phyloP scores from a whole-genome alignment of 2,888 invertebrate species.

The Carterocephalus palaemon region DNA sequence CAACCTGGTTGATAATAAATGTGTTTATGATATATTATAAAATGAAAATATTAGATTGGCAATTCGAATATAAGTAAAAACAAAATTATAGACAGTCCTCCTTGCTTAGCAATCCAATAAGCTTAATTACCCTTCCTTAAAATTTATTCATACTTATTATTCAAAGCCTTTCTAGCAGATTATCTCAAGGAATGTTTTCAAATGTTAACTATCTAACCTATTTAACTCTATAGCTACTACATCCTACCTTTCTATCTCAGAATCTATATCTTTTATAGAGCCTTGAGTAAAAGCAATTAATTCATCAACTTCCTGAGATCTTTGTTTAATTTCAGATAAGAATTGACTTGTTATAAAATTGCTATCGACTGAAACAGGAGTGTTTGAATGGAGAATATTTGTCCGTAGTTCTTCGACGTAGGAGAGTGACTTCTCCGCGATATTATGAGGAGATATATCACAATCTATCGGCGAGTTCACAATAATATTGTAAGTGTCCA shows the following conservation, averaged over 20 bases:
- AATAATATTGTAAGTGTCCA: conserved; percentile 48
- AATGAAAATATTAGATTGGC: conserved; percentile 29
- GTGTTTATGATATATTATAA: too few species aligned
- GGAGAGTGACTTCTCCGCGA: conserved; percentile 41
- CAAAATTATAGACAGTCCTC: too few species aligned
- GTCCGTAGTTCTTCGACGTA: conserved; percentile 54
- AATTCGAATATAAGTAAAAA: not conserved
- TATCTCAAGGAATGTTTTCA: too few species aligned
- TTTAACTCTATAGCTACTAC: too few species aligned
- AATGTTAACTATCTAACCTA: too few species aligned
- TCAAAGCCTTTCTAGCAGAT: too few species aligned
- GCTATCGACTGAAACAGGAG: conserved; percentile 48
- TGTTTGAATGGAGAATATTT: conserved; percentile 50
- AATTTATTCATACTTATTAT: too few species aligned
- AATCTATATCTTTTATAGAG: conserved; percentile 52
- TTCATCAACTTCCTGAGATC: conserved; percentile 53
- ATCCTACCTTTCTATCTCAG: conserved; percentile 62
- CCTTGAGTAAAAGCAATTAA: conserved; percentile 55
- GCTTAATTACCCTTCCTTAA: too few species aligned
- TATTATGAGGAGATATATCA: conserved; percentile 40
- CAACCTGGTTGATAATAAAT: too few species aligned
- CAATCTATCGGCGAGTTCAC: conserved; percentile 51
- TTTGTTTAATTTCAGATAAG: conserved; percentile 53
- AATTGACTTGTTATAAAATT: conserved; percentile 59
- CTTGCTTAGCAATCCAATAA: too few species aligned